Evolutionary conservation across 2,797 vertebrate species (phyloP), one percentile per base, ranked within the genome.

Genomic region (Tinamus major): DNA sequence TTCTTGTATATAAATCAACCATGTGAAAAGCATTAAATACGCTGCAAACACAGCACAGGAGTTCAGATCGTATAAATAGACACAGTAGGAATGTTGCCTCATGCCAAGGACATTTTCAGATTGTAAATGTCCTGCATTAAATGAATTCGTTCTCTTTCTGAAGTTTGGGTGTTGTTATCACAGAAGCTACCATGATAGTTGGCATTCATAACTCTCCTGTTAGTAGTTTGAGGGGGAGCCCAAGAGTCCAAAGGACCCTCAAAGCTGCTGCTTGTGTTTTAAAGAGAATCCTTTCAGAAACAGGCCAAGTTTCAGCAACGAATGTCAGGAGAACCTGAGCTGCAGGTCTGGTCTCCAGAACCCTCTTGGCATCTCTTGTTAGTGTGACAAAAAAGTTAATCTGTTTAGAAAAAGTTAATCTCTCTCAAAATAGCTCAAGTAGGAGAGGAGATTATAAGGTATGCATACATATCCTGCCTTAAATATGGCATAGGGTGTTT

Each of bases 51-150:
- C 58, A 85, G 68, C 61, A 74, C 64, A 62, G 71, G 74, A 79
- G 83, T 90, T 93, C 44, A 79, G 89, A 79, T 86, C 8, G 1
- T 59, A 51, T 72, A 90, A 84, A 92, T 53, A 85, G 83, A 87
- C 85, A 59, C 23, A 72, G 71, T 33, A 68, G 85, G 41, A 90
- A 70, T 42, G 33, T 48, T 75, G 24, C 65, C 42, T 87, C 76
- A 92, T 89, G 84, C 87, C 89, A 93, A 82, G 75, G 71, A 91
- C 53, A 19, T 74, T 90, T 95, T 79, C 64, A 85, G 69, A 83
- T 77, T 88, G 74, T 5, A 35, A 69, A 87, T 85, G 41, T 75
- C 80, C 79, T 89, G 61, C 58, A 77, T 93, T 70, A 71, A 88
- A 93, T 81, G 20, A 82, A 51, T 88, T 84, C 75, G 23, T 91